Percentiles rank a stretch among this genome's conserved stretches.
Evolutionary conservation across 1,140 invertebrate species (phyloP).

Genomic region (Drosophila fuyamai): DNA sequence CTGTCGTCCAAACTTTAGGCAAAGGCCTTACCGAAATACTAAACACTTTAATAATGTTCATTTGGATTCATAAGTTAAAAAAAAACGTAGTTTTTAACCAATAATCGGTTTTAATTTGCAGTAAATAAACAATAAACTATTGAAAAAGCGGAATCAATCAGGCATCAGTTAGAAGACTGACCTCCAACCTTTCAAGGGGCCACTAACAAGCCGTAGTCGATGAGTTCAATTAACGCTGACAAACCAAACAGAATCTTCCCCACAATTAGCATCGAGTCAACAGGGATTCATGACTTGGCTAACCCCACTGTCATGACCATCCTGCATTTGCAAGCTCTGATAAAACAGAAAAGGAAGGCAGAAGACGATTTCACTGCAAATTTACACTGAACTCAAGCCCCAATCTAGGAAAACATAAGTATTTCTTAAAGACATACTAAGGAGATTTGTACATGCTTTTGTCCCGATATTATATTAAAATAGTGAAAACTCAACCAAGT

Average conservation of each 20-base stretch:
- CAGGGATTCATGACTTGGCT: constrained; percentile 22
- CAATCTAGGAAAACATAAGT: neutral
- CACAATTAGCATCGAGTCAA: constrained; percentile 72
- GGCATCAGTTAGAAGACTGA: constrained; percentile 13
- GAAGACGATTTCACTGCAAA: constrained; percentile 38
- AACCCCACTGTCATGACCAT: constrained; percentile 7
- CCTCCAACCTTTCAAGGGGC: constrained; percentile 3
- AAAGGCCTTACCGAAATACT: no score
- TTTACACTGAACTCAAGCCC: neutral
- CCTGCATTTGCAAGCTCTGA: constrained; percentile 28
- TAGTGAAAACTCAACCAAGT: no score
- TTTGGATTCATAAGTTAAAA: no score
- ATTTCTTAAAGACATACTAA: no score
- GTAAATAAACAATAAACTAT: neutral
- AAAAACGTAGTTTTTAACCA: neutral
- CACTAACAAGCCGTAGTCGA: neutral
- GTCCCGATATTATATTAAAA: no score
- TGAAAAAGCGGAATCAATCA: constrained; percentile 7
- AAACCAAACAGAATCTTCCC: constrained; percentile 52
- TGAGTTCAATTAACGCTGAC: constrained; percentile 69
- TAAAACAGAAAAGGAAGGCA: constrained; percentile 9
- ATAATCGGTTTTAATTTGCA: neutral
- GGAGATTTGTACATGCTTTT: no score
- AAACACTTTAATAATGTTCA: no score
- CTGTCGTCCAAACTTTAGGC: no score